phyloP scores from a whole-genome alignment of 2,888 invertebrate genomes.

The Adelphocoris suturalis region DNA sequence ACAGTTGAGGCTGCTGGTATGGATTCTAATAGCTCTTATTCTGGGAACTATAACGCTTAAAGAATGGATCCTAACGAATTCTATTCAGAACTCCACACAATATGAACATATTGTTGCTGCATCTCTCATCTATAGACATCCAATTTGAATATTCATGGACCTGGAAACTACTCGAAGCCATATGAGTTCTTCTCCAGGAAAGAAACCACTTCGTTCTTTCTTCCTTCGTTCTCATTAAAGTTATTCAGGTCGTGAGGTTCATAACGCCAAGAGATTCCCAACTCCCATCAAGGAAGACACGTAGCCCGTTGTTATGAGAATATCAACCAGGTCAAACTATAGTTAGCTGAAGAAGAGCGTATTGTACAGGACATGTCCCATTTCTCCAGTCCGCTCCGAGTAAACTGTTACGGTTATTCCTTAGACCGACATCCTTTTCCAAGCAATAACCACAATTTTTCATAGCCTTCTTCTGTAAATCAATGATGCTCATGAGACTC shows the following conservation, averaged over 20 bases:
- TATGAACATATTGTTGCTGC: no score
- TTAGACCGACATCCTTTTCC: not conserved
- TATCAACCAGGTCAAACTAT: constrained; percentile 1
- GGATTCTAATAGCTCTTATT: no score
- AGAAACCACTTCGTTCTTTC: not conserved
- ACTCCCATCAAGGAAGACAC: not conserved
- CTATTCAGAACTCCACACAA: no score
- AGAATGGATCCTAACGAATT: no score
- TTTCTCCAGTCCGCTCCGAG: not conserved
- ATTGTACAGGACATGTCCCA: not conserved
- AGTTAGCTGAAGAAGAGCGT: not conserved
- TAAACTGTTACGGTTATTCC: not conserved
- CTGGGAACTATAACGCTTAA: no score
- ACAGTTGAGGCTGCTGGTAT: no score
- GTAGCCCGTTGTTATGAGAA: not conserved
- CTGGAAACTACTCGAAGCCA: no score
- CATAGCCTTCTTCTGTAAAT: not conserved
- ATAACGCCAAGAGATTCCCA: not conserved
- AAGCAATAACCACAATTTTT: not conserved
- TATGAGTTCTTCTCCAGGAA: no score
- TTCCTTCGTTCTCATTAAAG: not conserved
- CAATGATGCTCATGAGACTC: no score
- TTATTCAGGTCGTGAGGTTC: not conserved
- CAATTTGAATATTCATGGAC: no score
- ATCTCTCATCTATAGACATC: no score